Conservation (phyloP, 2,113 vertebrate species). For the Muscicapa adusta region DNA sequence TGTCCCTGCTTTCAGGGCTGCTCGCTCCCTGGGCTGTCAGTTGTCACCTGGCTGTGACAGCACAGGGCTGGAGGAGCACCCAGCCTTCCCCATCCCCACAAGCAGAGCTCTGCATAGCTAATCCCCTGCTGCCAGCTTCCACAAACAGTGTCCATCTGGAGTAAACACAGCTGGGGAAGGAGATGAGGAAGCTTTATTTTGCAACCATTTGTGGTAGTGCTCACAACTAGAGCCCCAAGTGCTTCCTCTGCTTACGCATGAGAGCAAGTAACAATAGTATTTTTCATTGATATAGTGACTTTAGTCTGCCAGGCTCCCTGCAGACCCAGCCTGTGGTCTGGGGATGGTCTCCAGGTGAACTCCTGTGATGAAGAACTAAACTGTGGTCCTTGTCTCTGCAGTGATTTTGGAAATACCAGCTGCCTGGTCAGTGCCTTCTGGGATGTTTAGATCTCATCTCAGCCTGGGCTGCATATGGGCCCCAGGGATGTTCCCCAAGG, state of each 20-base stretch:
- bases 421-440: rapidly evolving
- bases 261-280: not conserved
- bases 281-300: not conserved
- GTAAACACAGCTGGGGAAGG: constrained; percentile 33
- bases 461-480: not conserved
- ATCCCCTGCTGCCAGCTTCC: not conserved
- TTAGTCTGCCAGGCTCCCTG: not conserved
- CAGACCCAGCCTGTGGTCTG: rapidly evolving
- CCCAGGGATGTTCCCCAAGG: not conserved
- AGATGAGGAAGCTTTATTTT: not conserved
- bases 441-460: not conserved
- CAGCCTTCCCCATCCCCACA: not conserved
- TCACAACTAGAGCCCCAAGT: not conserved
- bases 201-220: not conserved
- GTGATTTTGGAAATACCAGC: not conserved
- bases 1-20: not conserved
- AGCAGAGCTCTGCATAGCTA: not conserved
- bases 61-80: not conserved
- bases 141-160: not conserved
- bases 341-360: not conserved
- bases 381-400: not conserved
- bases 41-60: not conserved
- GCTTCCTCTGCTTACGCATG: not conserved
- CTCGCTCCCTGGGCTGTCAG: not conserved
- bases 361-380: not conserved